Percentiles rank a stretch among this genome's conserved stretches.
Conservation (phyloP, 1,140 invertebrate genomes). For the Zophobas morio region DNA sequence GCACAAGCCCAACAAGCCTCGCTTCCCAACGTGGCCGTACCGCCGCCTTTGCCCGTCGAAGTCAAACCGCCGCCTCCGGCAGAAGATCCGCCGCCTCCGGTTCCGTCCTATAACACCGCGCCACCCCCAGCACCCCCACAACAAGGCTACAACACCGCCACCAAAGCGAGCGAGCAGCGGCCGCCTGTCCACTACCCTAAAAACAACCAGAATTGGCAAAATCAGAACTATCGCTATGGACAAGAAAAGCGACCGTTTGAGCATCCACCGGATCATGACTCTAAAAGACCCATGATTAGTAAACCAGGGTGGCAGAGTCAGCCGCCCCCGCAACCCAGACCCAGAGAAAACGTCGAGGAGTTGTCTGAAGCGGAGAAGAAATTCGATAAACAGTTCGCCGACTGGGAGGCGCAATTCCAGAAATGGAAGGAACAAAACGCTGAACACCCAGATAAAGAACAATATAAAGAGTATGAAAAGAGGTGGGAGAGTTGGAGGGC, state of each 20-base stretch:
- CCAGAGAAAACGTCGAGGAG: slow-evolving; percentile 58
- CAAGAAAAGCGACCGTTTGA: slow-evolving; percentile 26
- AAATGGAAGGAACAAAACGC: slow-evolving; percentile 88
- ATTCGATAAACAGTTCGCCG: slow-evolving; percentile 86
- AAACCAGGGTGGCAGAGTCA: slow-evolving; percentile 47
- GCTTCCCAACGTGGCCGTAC: slow-evolving; percentile 62
- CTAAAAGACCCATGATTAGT: slow-evolving; percentile 48
- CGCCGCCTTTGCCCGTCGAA: slow-evolving; percentile 69
- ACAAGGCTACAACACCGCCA: slow-evolving; percentile 51
- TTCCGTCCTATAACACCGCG: slow-evolving; percentile 43
- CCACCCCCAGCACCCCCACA: slow-evolving; percentile 24
- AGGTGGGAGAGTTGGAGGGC: slow-evolving; percentile 86
- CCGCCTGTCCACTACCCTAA: slow-evolving; percentile 13
- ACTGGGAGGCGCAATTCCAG: slow-evolving; percentile 89
- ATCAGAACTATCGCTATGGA: slow-evolving; percentile 7
- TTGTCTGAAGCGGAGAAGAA: slow-evolving; percentile 80
- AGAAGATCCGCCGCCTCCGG: slow-evolving; percentile 61
- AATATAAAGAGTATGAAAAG: slow-evolving; percentile 85
- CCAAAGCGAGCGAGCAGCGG: slow-evolving; percentile 44
- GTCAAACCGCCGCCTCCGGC: slow-evolving; percentile 70
- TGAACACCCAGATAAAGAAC: slow-evolving; percentile 88
- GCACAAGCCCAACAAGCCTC: slow-evolving; percentile 62
- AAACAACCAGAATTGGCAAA: slow-evolving; percentile 35
- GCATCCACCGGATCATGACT: slow-evolving; percentile 1
- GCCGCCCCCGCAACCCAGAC: slow-evolving; percentile 42